These are phyloP conservation scores for Zaprionus nigranus DNA, from an alignment of 1,140 invertebrate genomes.

Conservation along the genomic window DNA sequence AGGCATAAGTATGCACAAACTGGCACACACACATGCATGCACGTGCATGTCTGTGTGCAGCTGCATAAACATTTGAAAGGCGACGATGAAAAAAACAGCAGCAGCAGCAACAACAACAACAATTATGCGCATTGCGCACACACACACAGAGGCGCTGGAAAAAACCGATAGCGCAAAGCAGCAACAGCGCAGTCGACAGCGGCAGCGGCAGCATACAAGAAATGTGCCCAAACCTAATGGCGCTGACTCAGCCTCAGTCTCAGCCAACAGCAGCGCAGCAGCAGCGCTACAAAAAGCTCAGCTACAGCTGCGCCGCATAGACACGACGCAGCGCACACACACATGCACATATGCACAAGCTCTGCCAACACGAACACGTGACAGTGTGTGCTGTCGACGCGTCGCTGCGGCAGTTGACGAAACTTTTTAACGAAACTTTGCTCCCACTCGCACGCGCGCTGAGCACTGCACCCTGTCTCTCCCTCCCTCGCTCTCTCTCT, in stretches of 20 bases:
- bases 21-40: not conserved
- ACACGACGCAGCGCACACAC: constrained; percentile 29
- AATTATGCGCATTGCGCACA: constrained; percentile 46
- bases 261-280: constrained; percentile 13
- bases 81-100: constrained; percentile 19
- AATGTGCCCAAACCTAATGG: constrained; percentile 75
- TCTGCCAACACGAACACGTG: constrained; percentile 59
- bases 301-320: constrained; percentile 35
- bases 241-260: constrained; percentile 73
- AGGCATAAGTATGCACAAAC: not conserved
- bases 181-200: constrained; percentile 20
- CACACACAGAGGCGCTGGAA: constrained; percentile 16
- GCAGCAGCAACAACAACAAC: constrained; percentile 13
- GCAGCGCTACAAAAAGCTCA: constrained; percentile 45
- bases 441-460: constrained; percentile 27
- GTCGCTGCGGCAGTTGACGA: constrained; percentile 28
- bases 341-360: constrained; percentile 21
- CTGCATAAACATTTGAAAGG: constrained; percentile 40
- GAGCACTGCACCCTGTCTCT: not conserved
- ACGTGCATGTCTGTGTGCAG: constrained; percentile 20
- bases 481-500: not conserved
- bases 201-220: constrained; percentile 59
- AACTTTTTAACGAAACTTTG: constrained; percentile 78
- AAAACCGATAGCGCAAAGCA: constrained; percentile 27
- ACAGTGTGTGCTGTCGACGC: constrained; percentile 43